Evolutionary conservation across 1,140 invertebrate genomes (phyloP).

Genomic region (Oryctes rhinoceros): DNA sequence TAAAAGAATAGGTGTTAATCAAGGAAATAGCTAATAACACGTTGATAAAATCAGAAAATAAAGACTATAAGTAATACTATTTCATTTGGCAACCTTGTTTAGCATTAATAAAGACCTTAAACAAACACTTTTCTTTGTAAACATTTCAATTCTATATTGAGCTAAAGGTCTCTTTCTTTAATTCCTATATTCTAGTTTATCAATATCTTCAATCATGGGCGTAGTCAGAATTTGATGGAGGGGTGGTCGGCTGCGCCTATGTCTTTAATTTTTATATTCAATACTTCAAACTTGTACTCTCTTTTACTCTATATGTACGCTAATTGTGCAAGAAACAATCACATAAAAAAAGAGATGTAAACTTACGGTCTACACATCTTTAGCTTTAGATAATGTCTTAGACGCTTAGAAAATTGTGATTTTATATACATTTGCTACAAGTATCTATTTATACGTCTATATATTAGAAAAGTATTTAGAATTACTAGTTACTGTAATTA

Average conservation of each 20-base stretch:
- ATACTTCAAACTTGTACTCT: neutral
- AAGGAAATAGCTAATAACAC: neutral
- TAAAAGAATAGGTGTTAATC: neutral
- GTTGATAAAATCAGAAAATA: neutral
- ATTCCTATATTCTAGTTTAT: too few relatives aligned
- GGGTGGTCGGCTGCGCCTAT: too few relatives aligned
- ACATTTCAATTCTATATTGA: too few relatives aligned
- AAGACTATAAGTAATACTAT: neutral
- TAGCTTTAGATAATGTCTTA: neutral
- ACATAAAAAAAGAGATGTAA: neutral
- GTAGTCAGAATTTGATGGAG: too few relatives aligned
- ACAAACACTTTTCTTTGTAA: too few relatives aligned
- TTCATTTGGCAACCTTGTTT: too few relatives aligned
- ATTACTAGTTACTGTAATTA: neutral
- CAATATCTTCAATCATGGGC: too few relatives aligned
- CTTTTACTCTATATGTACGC: neutral
- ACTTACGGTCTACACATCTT: neutral
- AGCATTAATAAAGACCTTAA: too few relatives aligned
- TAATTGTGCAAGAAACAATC: conserved; percentile 17
- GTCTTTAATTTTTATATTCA: too few relatives aligned
- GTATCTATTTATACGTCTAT: neutral
- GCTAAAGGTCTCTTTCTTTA: too few relatives aligned
- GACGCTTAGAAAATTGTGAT: conserved; percentile 1
- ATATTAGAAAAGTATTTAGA: neutral
- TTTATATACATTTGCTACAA: conserved; percentile 26